phyloP scores from a whole-genome alignment of 2,113 vertebrate species.

The Murina feae region DNA sequence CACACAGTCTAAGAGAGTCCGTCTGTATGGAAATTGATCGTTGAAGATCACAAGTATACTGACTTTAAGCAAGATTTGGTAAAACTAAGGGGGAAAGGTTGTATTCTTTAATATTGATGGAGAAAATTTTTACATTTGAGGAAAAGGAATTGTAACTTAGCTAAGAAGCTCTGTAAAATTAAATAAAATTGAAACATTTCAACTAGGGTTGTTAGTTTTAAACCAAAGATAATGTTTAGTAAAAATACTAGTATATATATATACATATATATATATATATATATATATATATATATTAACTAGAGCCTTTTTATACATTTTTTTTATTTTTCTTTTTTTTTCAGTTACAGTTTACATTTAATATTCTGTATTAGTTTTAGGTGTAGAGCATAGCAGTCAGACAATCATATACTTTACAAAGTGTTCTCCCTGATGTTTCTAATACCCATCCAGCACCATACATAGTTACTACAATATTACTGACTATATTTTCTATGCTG shows the following conservation, averaged over 20 bases:
- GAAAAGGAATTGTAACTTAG: conserved; percentile 25
- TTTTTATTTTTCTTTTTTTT: neutral
- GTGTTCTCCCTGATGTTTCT: neutral
- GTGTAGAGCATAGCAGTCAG: neutral
- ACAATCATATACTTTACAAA: neutral
- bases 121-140: neutral
- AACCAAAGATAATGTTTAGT: neutral
- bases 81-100: neutral
- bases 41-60: neutral
- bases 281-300: neutral
- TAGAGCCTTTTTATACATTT: neutral
- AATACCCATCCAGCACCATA: neutral
- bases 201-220: neutral
- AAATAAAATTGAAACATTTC: conserved; percentile 22
- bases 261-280: neutral
- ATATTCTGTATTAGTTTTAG: neutral
- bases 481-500: neutral
- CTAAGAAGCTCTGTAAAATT: neutral
- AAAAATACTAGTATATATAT: neutral
- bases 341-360: neutral
- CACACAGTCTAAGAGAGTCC: neutral
- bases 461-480: neutral
- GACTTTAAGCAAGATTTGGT: conserved; percentile 1
- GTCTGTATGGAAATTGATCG: conserved; percentile 50
- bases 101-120: neutral